Percentiles rank a stretch among this genome's conserved stretches.
Evolutionary conservation across 2,797 vertebrate genomes (phyloP).

Genomic region (Anableps anableps): DNA sequence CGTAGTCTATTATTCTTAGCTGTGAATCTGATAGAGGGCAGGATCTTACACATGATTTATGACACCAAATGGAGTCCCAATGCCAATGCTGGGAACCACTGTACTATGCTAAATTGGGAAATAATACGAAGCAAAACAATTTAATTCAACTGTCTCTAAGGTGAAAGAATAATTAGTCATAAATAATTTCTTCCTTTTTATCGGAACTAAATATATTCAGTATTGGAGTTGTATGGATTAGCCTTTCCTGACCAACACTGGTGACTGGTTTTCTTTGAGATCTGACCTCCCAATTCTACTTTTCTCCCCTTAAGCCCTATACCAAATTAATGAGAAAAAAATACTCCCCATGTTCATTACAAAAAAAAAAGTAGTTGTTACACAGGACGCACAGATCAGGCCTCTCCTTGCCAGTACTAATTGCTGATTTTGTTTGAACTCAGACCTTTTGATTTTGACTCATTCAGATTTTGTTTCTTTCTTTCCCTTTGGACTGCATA

Average conservation of each 20-base stretch:
- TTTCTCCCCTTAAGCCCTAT: neutral
- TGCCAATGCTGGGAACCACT: neutral
- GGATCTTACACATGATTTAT: neutral
- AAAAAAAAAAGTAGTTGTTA: neutral
- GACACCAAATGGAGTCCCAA: neutral
- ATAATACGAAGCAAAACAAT: neutral
- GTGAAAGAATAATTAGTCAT: neutral
- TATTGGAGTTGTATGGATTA: neutral
- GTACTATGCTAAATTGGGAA: neutral
- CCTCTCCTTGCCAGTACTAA: neutral
- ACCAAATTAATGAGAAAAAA: neutral
- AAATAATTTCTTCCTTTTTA: neutral
- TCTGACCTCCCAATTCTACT: neutral
- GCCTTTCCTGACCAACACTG: neutral
- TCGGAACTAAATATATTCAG: neutral
- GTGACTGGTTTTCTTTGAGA: neutral
- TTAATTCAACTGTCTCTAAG: neutral
- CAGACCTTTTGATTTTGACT: no score
- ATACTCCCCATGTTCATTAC: neutral
- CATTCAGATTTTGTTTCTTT: neutral
- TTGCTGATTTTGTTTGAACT: no score
- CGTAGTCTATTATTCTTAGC: neutral
- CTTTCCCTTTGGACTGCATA: neutral
- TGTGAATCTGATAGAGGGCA: neutral
- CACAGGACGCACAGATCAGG: neutral